phyloP scores from a whole-genome alignment of 2,797 vertebrate genomes.

The Sparus aurata region DNA sequence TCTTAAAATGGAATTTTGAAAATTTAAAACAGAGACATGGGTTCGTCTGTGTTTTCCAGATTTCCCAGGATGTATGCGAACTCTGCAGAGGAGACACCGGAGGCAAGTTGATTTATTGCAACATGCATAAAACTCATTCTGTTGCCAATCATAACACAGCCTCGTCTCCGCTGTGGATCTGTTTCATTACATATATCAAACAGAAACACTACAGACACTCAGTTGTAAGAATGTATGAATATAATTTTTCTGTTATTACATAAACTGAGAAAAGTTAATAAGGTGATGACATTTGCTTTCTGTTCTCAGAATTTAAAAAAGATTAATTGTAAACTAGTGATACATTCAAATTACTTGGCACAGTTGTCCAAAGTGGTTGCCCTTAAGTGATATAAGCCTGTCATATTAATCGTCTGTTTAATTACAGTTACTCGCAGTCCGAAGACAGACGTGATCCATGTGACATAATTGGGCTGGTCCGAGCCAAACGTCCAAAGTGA shows the following conservation, averaged over 20 bases:
- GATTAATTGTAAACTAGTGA: not conserved
- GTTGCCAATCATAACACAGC: conserved; percentile 29
- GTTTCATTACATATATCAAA: conserved; percentile 4
- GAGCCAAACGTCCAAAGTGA: conserved; percentile 54
- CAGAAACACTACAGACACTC: not conserved
- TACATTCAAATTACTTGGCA: not conserved
- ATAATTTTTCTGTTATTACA: not conserved
- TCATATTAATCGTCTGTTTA: conserved; percentile 23
- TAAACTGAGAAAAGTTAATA: not conserved
- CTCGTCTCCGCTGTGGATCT: not conserved
- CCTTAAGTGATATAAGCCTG: not conserved
- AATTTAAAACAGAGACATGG: not conserved
- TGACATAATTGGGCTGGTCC: conserved; percentile 47
- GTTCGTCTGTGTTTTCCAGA: not conserved
- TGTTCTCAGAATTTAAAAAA: not conserved
- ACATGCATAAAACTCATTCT: conserved; percentile 10
- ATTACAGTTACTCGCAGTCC: conserved; percentile 13
- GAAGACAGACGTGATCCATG: conserved; percentile 32
- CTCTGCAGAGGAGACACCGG: not conserved
- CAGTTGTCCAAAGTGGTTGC: not conserved
- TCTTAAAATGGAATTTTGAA: not conserved
- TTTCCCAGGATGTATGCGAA: conserved; percentile 30
- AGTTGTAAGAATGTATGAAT: not conserved
- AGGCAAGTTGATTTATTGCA: conserved; percentile 8
- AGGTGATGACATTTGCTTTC: not conserved